Percentiles rank a stretch among this genome's conserved stretches.
Evolutionary conservation across 35 echinoderm and acorn worm genomes (phyloP).

Genomic region (Strongylocentrotus purpuratus): DNA sequence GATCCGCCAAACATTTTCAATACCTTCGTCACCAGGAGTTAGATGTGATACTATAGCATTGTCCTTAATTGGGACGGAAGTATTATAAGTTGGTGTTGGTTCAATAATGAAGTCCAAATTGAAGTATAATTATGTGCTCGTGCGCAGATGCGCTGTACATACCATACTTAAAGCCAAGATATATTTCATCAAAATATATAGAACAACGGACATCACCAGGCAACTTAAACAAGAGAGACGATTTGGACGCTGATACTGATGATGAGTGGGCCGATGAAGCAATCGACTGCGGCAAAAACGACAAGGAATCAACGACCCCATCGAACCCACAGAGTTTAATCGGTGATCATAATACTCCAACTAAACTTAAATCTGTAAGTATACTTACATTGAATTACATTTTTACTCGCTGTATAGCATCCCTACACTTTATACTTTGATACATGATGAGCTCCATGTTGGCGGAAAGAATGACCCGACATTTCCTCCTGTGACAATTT

Average conservation of each 20-base stretch:
- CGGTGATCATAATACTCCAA: neutral
- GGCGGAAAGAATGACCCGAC: no score
- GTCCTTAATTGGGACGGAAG: no score
- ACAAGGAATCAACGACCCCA: neutral
- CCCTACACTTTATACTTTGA: no score
- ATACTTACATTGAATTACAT: neutral
- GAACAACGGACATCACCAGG: neutral
- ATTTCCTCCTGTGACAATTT: no score
- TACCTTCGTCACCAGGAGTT: no score
- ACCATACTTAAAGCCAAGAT: neutral
- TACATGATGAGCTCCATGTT: no score
- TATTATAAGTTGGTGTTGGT: no score
- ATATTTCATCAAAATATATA: neutral
- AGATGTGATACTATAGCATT: no score
- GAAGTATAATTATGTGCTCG: no score
- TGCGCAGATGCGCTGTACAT: neutral
- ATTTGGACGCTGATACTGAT: neutral
- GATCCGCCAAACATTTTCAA: no score
- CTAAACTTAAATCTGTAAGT: conserved; percentile 22
- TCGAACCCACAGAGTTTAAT: neutral
- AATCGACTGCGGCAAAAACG: neutral
- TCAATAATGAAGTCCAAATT: no score
- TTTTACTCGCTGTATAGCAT: no score
- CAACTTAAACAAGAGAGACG: neutral
- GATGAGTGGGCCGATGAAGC: neutral